A percentile compares a stretch with the other conserved stretches of the same genome.
These are phyloP conservation scores for Clupea harengus DNA, from an alignment of 2,113 vertebrate genomes.

Conservation along the genomic window DNA sequence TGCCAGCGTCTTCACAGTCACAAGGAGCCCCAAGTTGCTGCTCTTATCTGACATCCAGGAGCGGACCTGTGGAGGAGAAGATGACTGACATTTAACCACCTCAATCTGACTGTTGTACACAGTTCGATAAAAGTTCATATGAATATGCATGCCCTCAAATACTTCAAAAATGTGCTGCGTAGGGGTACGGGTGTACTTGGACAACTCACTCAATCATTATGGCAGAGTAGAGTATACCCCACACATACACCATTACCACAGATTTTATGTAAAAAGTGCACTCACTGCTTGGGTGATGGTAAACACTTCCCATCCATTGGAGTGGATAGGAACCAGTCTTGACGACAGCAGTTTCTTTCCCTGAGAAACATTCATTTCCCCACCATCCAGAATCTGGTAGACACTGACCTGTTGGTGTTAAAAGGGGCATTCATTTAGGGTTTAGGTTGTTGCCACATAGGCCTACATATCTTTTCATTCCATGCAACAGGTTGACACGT, in stretches of 20 bases:
- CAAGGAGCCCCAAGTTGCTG: slow-evolving; percentile 79
- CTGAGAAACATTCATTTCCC: slow-evolving; percentile 57
- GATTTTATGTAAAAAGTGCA: slow-evolving; percentile 21
- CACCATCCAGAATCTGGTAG: slow-evolving; percentile 75
- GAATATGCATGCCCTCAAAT: neutral
- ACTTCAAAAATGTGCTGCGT: too few relatives aligned
- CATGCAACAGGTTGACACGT: neutral
- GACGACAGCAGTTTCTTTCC: slow-evolving; percentile 78
- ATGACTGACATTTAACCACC: neutral
- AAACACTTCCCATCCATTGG: slow-evolving; percentile 86
- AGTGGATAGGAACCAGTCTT: slow-evolving; percentile 76
- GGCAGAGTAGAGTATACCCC: too few relatives aligned
- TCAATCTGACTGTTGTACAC: neutral
- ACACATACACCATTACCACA: neutral
- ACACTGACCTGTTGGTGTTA: slow-evolving; percentile 75
- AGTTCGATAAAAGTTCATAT: neutral
- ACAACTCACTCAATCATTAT: too few relatives aligned
- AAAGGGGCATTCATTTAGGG: neutral
- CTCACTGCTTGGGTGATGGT: slow-evolving; percentile 84
- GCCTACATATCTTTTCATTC: neutral
- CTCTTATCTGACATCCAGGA: slow-evolving; percentile 78
- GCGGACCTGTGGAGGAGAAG: slow-evolving; percentile 68
- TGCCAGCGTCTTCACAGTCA: slow-evolving; percentile 66
- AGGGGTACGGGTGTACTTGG: too few relatives aligned
- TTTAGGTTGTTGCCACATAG: neutral